Evolutionary conservation across 2,113 vertebrate genomes (phyloP), one percentile per base, ranked within the genome.

Genomic region (Podiceps cristatus): DNA sequence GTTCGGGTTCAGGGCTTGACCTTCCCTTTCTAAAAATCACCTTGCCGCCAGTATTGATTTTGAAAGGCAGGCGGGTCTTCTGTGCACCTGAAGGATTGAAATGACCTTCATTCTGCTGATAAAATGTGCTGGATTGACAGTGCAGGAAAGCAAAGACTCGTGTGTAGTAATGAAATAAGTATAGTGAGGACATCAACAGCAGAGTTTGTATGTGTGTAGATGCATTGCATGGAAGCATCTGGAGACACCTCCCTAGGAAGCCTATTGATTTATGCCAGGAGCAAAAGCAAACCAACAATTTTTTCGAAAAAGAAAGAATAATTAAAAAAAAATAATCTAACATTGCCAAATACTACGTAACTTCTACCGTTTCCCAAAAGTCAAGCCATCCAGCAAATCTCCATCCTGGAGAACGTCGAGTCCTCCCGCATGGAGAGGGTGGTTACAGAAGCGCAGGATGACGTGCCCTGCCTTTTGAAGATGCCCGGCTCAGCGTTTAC

Each of bases 101-200:
- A 74, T 1, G 18, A 88, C 56, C 60, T 90, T 78, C 71, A 23
- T 27, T 42, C 35, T 19, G 25, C 35, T 24, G 74, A 71, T 40
- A 66, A 67, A 81, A 60, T 1, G 18, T 3, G 9, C 11, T n/a
- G 47, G 62, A 75, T 3, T 24, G 52, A 75, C 59, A 53, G 64
- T 7, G 24, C 17, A 45, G 28, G 27, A 44, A 68, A 85, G 59
- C 28, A 25, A 73, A 82, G 31, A 71, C 9, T 92, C 20, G 2
- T 16, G 8, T 53, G 74, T n/a, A 62, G 49, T 25, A 69, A 52
- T 2, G 18, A 47, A 42, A 5, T 27, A 60, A 19, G 15, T 11
- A 23, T 2, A 53, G 6, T 1, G 15, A 27, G 66, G 22, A 35
- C 5, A 6, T 8, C 33, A 29, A 12, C 1, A 4, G 11, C 9